Evolutionary conservation across 2,113 vertebrate species (phyloP).

Genomic region (Actinemys pallida): DNA sequence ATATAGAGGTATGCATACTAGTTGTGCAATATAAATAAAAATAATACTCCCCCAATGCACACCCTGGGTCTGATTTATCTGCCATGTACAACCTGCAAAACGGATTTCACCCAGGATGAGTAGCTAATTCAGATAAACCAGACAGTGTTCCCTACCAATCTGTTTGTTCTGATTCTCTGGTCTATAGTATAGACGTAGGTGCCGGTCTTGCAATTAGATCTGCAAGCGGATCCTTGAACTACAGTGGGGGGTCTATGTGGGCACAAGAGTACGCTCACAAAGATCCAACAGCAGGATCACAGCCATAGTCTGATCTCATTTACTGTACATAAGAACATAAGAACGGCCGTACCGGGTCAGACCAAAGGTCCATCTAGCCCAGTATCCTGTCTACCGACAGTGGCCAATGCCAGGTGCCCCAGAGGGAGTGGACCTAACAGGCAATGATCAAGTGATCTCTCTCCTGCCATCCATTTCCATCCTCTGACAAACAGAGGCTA

Average conservation of each 20-base stretch:
- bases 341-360: no score
- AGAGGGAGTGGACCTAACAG: no score
- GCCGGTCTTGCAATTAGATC: background rate
- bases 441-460: no score
- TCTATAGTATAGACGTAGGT: no score
- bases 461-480: no score
- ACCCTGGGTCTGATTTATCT: background rate
- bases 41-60: accelerated
- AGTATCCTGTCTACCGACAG: no score
- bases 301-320: background rate
- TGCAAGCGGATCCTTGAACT: background rate
- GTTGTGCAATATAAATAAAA: background rate
- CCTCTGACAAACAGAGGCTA: no score
- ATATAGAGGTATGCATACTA: background rate
- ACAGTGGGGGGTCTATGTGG: background rate
- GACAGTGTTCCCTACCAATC: no score
- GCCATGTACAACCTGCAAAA: background rate
- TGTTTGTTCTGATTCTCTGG: no score
- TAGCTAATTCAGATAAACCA: no score
- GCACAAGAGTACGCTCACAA: background rate
- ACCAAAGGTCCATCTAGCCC: no score
- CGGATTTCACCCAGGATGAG: background rate
- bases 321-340: background rate
- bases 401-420: no score
- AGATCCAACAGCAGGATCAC: background rate